A percentile compares a stretch with the other conserved stretches of the same genome.
Evolutionary conservation across 1,140 invertebrate genomes (phyloP).

Genomic region (Paramacrobiotus metropolitanus): DNA sequence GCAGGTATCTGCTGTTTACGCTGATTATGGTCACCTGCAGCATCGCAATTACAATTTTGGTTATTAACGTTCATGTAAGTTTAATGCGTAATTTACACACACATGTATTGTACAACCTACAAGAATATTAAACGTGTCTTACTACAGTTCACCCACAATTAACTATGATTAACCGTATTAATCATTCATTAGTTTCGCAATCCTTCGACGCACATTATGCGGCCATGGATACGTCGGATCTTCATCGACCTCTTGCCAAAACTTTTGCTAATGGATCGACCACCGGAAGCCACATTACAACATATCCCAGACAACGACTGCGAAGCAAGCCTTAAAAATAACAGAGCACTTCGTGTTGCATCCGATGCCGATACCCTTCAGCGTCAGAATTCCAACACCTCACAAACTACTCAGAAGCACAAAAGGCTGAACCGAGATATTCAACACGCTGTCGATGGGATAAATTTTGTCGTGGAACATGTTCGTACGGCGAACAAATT

Average conservation of each 20-base stretch:
- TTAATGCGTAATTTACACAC: background rate
- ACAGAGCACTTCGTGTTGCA: no score
- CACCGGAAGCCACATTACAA: no score
- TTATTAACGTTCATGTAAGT: slow-evolving; percentile 77
- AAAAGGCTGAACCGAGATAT: background rate
- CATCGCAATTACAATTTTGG: slow-evolving; percentile 92
- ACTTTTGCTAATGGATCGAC: slow-evolving; percentile 45
- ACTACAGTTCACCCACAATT: no score
- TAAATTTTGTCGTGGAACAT: background rate
- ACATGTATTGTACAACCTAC: no score
- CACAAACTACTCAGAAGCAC: background rate
- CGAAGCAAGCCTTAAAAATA: no score
- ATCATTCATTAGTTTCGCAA: slow-evolving; percentile 78
- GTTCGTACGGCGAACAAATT: background rate
- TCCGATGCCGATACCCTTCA: no score
- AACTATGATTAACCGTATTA: no score
- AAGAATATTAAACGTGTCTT: no score
- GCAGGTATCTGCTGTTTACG: slow-evolving; percentile 94
- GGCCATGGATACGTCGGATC: slow-evolving; percentile 60
- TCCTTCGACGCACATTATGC: slow-evolving; percentile 90
- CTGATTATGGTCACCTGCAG: slow-evolving; percentile 99
- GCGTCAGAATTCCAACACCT: no score
- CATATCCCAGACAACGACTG: no score
- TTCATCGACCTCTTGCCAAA: slow-evolving; percentile 65
- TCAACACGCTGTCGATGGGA: background rate